A percentile compares a stretch with the other conserved stretches of the same genome.
phyloP scores from a whole-genome alignment of 2,113 vertebrate genomes.

The Tetrax tetrax region DNA sequence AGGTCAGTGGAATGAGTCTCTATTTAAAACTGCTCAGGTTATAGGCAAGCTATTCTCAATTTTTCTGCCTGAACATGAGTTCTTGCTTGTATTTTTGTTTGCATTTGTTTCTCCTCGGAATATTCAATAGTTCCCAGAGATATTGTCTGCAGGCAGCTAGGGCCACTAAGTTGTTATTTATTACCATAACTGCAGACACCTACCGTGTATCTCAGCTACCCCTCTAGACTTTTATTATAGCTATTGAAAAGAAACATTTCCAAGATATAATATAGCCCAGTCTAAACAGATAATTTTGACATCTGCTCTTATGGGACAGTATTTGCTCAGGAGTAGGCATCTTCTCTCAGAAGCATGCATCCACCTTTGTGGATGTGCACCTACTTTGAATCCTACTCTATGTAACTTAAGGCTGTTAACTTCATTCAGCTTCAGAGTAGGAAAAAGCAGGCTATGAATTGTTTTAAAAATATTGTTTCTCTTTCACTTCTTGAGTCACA shows the following conservation, averaged over 20 bases:
- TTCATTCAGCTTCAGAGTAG: background rate
- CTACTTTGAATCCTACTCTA: background rate
- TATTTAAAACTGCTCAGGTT: background rate
- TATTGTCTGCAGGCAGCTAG: background rate
- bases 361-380: accelerated
- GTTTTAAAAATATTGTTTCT: background rate
- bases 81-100: background rate
- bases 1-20: background rate
- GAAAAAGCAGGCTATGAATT: background rate
- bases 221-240: background rate
- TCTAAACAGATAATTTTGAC: background rate
- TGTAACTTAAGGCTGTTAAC: background rate
- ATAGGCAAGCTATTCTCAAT: background rate
- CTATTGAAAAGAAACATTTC: background rate
- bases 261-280: background rate
- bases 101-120: background rate
- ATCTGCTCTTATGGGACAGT: background rate
- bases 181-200: background rate
- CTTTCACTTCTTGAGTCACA: background rate
- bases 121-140: background rate
- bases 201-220: accelerated
- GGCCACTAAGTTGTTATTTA: background rate
- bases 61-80: background rate
- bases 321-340: background rate
- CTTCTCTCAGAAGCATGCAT: background rate